These are phyloP conservation scores for Crotalus viridis DNA, from an alignment of 2,113 vertebrate species.

Conservation along the genomic window DNA sequence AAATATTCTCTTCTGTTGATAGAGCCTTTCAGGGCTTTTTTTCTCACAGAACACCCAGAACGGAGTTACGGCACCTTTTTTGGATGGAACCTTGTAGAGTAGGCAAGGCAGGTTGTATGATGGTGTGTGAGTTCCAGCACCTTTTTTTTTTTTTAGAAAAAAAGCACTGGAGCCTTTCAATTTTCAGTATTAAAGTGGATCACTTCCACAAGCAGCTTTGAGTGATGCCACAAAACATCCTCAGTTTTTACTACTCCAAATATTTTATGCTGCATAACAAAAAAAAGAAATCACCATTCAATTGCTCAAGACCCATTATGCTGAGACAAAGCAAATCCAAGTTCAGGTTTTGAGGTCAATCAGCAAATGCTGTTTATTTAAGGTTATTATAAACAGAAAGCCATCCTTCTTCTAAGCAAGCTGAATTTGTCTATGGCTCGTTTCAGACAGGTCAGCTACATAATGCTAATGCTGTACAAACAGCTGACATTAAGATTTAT, in stretches of 20 bases:
- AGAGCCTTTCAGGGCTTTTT: neutral
- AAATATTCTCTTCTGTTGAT: neutral
- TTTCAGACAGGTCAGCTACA: conserved; percentile 55
- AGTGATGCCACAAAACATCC: neutral
- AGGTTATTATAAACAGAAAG: conserved; percentile 40
- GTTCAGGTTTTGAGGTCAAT: conserved; percentile 18
- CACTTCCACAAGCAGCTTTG: neutral
- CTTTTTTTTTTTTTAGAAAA: no score
- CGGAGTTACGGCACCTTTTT: no score
- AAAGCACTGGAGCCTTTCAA: no score
- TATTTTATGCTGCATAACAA: neutral
- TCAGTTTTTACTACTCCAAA: neutral
- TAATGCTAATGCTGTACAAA: conserved; percentile 55
- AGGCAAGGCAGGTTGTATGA: no score
- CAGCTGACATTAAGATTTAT: conserved; percentile 57
- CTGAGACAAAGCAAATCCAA: neutral
- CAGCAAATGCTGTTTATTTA: conserved; percentile 35
- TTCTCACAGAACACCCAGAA: no score
- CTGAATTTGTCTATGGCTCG: conserved; percentile 43
- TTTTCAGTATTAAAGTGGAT: neutral
- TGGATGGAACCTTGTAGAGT: no score
- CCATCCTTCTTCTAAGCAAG: conserved; percentile 10
- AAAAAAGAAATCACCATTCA: neutral
- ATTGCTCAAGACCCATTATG: neutral
- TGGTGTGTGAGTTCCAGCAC: no score